Evolutionary conservation across 92 coral and sea anemone genomes (phyloP).

Genomic region (Actinernus sp.): DNA sequence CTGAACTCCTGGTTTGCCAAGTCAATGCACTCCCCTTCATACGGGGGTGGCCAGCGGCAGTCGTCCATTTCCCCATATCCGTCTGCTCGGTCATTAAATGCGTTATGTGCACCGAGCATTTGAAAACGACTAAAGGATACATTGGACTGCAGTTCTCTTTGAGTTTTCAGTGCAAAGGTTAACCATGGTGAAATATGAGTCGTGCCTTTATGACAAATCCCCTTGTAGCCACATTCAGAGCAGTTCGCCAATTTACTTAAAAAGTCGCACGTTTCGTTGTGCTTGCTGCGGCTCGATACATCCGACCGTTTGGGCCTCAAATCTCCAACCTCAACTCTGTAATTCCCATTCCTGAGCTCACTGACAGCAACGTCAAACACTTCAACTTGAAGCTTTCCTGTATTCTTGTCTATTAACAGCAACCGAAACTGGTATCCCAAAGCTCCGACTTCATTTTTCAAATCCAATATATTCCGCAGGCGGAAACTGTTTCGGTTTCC

Average conservation of each 20-base stretch:
- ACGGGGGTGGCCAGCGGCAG: conserved; percentile 93
- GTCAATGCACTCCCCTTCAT: conserved; percentile 63
- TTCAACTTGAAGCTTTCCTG: conserved; percentile 28
- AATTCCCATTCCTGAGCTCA: conserved; percentile 3
- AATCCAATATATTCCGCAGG: conserved; percentile 50
- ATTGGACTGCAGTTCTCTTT: conserved; percentile 71
- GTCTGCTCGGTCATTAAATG: conserved; percentile 79
- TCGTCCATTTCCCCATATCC: conserved; percentile 79
- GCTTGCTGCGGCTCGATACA: neutral
- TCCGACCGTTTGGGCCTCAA: conserved; percentile 25
- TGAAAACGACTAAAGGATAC: conserved; percentile 62
- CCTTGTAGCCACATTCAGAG: conserved; percentile 56
- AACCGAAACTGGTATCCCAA: conserved; percentile 20
- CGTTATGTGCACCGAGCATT: conserved; percentile 88
- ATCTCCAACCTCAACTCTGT: conserved; percentile 3
- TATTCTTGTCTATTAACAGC: conserved; percentile 29
- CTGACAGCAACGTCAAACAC: conserved; percentile 22
- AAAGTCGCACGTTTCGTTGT: conserved; percentile 54
- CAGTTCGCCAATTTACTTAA: conserved; percentile 80
- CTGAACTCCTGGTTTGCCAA: conserved; percentile 92
- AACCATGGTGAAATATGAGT: conserved; percentile 78
- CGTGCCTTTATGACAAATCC: conserved; percentile 76
- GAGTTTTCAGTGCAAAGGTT: conserved; percentile 83
- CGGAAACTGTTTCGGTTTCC: conserved; percentile 21
- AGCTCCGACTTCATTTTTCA: conserved; percentile 11